Evolutionary conservation across 2,888 invertebrate genomes (phyloP), one percentile per base, ranked within the genome.

Genomic region (Rotaria socialis): DNA sequence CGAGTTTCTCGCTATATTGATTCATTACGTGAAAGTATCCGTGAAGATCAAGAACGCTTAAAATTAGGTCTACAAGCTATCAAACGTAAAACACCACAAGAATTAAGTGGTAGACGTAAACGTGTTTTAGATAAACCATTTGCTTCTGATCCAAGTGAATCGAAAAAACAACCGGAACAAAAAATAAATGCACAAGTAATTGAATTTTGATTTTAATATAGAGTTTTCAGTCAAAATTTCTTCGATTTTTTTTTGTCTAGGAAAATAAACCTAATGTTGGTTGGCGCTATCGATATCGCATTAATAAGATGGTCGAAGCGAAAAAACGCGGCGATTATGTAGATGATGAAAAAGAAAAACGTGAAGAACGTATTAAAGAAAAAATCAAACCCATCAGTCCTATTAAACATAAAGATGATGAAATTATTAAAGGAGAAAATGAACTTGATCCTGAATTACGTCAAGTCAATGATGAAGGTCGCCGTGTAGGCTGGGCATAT

Each of bases 401-500:
- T 22, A 47, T 0, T 19, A 41, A 74, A 74, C 10, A 11, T 41
- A 2, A n/a, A 41, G 41, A 22, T 74, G 74, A 41, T 74, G n/a
- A 80, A 47, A 11, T 0, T 24, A 47, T 47, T 19, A 19, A 47
- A 47, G 3, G n/a, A 5, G 80, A 80, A 43, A 47, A 80, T 24
- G n/a, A 47, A 24, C 47, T 47, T 43, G 47, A 80, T 47, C 24
- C 47, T 47, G 80, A 80, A n/a, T 47, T 80, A 43, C 10, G 80
- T 24, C 24, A 80, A 80, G 5, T 80, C 14, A 47, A 2, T n/a
- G 3, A 24, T 22, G 80, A 47, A 47, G 80, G 47, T 24, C 43
- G n/a, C 10, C 43, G n/a, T 24, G 86, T 86, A 35, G 86, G 86
- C 0, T 86, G 85, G 85, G 85, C 74, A 60, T 85, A 80, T 85